Evolutionary conservation across 2,888 invertebrate genomes (phyloP), one percentile per base, ranked within the genome.

Genomic region (Brachylomia viminalis): DNA sequence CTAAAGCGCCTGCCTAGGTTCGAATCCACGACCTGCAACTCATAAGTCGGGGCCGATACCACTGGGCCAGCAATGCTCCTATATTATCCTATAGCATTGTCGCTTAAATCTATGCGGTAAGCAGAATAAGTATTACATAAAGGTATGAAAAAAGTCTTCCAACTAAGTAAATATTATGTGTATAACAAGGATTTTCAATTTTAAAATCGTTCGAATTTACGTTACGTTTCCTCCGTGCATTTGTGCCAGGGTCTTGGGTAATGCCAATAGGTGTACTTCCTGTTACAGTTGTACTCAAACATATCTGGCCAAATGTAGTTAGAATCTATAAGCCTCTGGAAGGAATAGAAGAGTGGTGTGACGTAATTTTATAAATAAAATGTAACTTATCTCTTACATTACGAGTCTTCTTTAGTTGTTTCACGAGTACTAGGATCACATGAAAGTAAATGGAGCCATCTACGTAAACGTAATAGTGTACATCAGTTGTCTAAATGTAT

Each of bases 401-500:
- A 80, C 56, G 33, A 30, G 23, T 59, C 54, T 70, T 67, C 54
- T 64, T 67, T 52, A 70, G 59, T 72, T 58, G 54, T 76, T 74
- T 52, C 73, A 64, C 64, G 30, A 70, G 68, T 77, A 68, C 82
- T 23, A 79, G 77, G 73, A 58, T 68, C 49, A 68, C 80, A 81
- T 87, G 75, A 86, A 86, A 84, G 81, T 82, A 81, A 87, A 86
- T 84, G 80, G 77, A 74, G 79, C 79, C 87, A 79, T 82, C 76
- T 75, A 65, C 74, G 74, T 70, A 67, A 73, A 72, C 64, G 54
- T 86, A 81, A 86, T 84, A 77, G 74, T 27, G n/a, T 45, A 76
- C 84, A 87, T 87, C 75, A 73, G 62, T 85, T 82, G 79, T 72
- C 52, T 72, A 33, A 75, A 80, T 79, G 74, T 79, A 79, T 83